Base-by-base conservation (phyloP, 2,113 vertebrate species). In the Lophius piscatorius region DNA sequence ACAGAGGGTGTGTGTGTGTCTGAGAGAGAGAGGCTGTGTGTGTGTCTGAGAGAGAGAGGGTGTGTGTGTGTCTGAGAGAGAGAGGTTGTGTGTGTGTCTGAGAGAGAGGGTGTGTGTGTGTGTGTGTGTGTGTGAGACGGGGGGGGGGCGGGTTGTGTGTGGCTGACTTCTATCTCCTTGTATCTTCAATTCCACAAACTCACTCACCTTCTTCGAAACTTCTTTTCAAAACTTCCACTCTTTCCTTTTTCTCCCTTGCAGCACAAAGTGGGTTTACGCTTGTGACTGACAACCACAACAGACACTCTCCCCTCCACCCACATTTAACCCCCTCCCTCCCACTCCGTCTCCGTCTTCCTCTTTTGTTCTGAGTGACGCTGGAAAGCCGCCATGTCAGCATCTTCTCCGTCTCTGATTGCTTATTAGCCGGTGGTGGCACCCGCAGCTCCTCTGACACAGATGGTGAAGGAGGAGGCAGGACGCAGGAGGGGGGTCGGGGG, bases 361-460 rank as follows among this genome's bases (percentile, higher is more conserved):
- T 87, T 90, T 92, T 92, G 91, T 92, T 92, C 87, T 78, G 84
- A 86, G 80, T 89, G 90, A 91, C 64, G 88, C 89, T 84, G 73
- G 85, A 91, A 91, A 92, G 90, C 87, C 64, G 88, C 83, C 80
- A 64, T 89, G 90, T 92, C 91, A 91, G 89, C 91, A 91, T 87
- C 85, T 90, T 88, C 90, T 87, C 90, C 90, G 90, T 91, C 90
- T 90, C 87, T 92, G 89, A 91, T 92, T 92, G 91, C 88, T 92
- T 92, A 90, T 92, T 92, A 92, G 89, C 88, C 87, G 86, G 70
- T 84, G 88, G 91, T 88, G 90, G 81, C 82, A 88, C 90, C 89
- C 85, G 77, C 84, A 88, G 89, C 78, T 86, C 86, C 79, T 81
- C 85, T 86, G 82, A 88, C 87, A 85, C 89, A 91, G 89, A 90